Base-by-base conservation (phyloP, 2,797 vertebrate genomes). In the Notoglanidium macrostoma region DNA sequence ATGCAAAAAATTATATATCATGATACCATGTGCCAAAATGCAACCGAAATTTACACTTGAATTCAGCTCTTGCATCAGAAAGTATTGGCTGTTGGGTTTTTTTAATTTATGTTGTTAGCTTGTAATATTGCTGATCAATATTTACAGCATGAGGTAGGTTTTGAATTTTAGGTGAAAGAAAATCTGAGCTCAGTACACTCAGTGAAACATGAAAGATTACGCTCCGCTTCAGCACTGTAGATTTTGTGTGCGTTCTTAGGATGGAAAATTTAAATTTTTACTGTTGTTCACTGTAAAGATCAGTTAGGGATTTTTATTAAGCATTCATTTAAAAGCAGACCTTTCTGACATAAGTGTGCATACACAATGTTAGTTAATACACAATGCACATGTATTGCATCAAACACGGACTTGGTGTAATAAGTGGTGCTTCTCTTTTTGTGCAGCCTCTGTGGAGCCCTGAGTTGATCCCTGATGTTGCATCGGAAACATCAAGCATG, bases 401-500 rank as follows among this genome's bases (percentile, higher is more conserved):
- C 57, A 79, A 87, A 61, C 63, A 72, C 29, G 35, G 73, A 72
- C 74, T 55, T 70, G 63, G 4, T 44, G 17, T 32, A 82, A 84
- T 65, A 88, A 85, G 49, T 55, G 68, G 32, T 88, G 35, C 84
- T 79, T 83, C 83, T 90, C 88, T 89, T 89, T 91, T 82, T 95
- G 91, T 59, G 80, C 94, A 99, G 98, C 94, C 96, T 65, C 70
- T 97, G 92, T 98, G 98, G 98, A 97, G 96, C 90, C 97, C 98
- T 35, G 94, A 94, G 91, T 93, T 95, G 65, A 83, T 23, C 91
- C 93, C 93, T 88, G 87, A 92, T 91, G 91, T 91, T 93, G 94
- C 91, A 87, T 88, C 68, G 44, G 72, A 90, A 85, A 86, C 91
- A 70, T 91, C 92, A 92, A 93, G 92, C 93, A 92, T 95, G 94